These are phyloP conservation scores for Siniperca knerii DNA, from an alignment of 2,113 vertebrate genomes.

Conservation along the genomic window DNA sequence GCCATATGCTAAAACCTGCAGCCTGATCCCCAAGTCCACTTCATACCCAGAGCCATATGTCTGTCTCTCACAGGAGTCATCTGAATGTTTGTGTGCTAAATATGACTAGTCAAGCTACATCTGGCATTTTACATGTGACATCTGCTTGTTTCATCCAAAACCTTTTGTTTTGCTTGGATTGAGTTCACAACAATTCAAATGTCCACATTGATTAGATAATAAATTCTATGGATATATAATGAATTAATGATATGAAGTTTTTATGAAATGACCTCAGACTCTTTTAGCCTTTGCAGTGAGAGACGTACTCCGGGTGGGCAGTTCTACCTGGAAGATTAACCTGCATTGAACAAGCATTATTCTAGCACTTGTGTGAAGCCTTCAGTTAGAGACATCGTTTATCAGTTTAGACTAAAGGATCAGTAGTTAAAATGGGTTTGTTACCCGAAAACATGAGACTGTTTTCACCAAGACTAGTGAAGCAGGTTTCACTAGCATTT, in stretches of 20 bases:
- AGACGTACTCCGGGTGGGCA: background rate
- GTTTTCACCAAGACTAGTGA: no score
- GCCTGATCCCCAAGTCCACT: constrained; percentile 10
- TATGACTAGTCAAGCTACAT: background rate
- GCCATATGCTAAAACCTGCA: background rate
- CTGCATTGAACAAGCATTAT: no score
- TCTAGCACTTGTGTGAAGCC: no score
- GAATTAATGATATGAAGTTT: no score
- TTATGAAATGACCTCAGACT: background rate
- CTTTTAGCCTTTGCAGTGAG: no score
- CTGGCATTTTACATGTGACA: background rate
- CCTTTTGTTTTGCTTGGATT: background rate
- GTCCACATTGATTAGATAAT: background rate
- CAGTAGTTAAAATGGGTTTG: no score
- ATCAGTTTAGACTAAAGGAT: no score
- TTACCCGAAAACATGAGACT: no score
- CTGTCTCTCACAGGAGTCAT: background rate
- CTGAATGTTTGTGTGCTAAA: background rate
- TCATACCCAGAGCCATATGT: constrained; percentile 1
- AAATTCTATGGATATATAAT: background rate
- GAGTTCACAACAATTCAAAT: background rate
- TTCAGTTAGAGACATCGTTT: no score
- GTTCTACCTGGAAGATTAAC: background rate
- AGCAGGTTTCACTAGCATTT: no score
- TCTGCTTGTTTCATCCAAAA: background rate